Conservation (phyloP, 2,888 invertebrate genomes). For the Uloborus plumipes region DNA sequence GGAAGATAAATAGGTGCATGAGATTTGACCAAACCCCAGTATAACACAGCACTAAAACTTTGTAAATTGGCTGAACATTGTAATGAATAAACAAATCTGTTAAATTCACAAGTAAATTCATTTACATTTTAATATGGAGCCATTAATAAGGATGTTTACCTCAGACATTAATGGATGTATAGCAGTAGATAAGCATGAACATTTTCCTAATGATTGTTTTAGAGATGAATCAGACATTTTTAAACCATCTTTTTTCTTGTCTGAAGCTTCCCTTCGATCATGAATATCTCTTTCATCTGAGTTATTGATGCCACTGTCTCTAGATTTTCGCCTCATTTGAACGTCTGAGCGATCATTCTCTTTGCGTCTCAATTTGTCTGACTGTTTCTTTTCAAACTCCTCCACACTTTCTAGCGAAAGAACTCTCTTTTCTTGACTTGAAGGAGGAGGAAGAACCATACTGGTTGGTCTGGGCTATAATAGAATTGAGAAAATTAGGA, state of each 20-base stretch:
- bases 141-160: slow-evolving; percentile 63
- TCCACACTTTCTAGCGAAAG: slow-evolving; percentile 16
- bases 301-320: slow-evolving; percentile 5
- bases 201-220: slow-evolving; percentile 69
- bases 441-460: slow-evolving; percentile 59
- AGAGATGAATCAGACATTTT: slow-evolving; percentile 27
- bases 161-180: slow-evolving; percentile 69
- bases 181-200: slow-evolving; percentile 68
- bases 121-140: not conserved
- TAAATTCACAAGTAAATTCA: no score
- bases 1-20: no score
- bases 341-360: not conserved
- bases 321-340: slow-evolving; percentile 4
- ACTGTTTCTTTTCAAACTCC: slow-evolving; percentile 37
- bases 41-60: no score
- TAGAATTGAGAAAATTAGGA: not conserved
- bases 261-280: slow-evolving; percentile 21
- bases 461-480: slow-evolving; percentile 56
- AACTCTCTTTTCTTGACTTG: slow-evolving; percentile 19
- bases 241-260: slow-evolving; percentile 37
- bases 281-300: slow-evolving; percentile 11
- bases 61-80: no score
- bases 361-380: no score
- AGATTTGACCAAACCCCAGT: no score
- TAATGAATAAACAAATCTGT: no score